These are phyloP conservation scores for Marronus borbonicus DNA, from an alignment of 2,888 invertebrate species.

Conservation along the genomic window DNA sequence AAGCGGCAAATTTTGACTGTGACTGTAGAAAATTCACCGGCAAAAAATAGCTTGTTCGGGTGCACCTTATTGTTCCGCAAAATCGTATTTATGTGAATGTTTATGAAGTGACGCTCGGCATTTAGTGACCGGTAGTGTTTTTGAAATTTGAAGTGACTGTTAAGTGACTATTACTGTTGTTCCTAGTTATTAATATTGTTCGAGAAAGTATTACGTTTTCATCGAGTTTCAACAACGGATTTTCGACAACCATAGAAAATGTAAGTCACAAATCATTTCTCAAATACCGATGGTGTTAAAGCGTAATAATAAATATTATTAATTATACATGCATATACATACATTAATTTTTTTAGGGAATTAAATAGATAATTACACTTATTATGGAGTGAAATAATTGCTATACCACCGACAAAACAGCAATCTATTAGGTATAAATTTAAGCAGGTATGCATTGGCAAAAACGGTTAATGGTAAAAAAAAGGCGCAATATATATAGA, in stretches of 20 bases:
- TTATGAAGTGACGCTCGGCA: not conserved
- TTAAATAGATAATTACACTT: constrained; percentile 1
- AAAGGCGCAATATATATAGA: too few relatives aligned
- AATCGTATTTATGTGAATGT: not conserved
- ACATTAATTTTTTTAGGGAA: constrained; percentile 13
- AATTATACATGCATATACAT: constrained; percentile 16
- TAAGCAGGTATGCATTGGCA: too few relatives aligned
- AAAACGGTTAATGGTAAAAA: too few relatives aligned
- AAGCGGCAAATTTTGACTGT: constrained; percentile 43
- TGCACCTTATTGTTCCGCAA: not conserved
- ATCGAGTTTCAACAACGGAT: constrained; percentile 18
- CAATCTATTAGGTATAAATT: not conserved
- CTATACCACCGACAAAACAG: constrained; percentile 3
- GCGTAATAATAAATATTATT: not conserved
- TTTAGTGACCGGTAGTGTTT: not conserved
- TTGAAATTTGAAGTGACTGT: constrained; percentile 18
- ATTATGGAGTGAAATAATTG: constrained; percentile 11
- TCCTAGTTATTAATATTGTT: not conserved
- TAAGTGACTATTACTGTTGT: constrained; percentile 15
- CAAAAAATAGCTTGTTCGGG: not conserved
- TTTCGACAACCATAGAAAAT: not conserved
- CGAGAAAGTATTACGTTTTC: not conserved
- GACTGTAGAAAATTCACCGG: constrained; percentile 1
- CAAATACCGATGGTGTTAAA: not conserved
- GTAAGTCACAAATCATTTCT: constrained; percentile 11